Evolutionary conservation across 2,797 vertebrate species (phyloP).

Genomic region (Geotrypetes seraphini): DNA sequence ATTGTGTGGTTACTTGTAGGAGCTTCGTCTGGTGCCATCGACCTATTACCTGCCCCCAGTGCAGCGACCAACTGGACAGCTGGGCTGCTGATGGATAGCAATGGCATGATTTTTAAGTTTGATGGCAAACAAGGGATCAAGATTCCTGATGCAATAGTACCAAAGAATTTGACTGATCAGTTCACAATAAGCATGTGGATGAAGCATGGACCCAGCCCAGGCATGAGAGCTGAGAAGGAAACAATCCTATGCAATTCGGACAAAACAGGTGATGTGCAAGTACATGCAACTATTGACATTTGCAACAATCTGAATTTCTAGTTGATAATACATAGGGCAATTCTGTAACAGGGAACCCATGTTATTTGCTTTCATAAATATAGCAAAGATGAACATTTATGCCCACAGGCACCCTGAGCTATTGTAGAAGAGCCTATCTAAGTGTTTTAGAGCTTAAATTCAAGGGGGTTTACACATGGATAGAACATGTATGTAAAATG

Average conservation of each 20-base stretch:
- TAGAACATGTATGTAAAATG: too few species aligned
- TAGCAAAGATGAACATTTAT: too few species aligned
- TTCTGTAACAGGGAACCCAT: too few species aligned
- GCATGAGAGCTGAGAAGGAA: constrained; percentile 88
- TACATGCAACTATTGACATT: too few species aligned
- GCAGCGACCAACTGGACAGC: constrained; percentile 81
- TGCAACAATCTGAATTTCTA: too few species aligned
- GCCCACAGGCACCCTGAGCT: too few species aligned
- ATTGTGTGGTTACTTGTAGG: constrained; percentile 63
- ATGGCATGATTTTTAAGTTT: constrained; percentile 84
- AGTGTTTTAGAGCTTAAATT: too few species aligned
- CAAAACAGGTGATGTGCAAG: constrained; percentile 93
- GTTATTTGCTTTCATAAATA: too few species aligned
- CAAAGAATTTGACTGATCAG: constrained; percentile 90
- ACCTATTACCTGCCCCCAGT: constrained; percentile 80
- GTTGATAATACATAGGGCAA: too few species aligned
- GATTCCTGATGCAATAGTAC: constrained; percentile 83
- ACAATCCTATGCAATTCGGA: constrained; percentile 95
- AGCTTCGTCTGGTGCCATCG: constrained; percentile 85
- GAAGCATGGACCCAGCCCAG: constrained; percentile 89
- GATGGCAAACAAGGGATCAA: constrained; percentile 89
- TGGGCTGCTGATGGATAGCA: constrained; percentile 75
- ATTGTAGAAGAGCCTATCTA: too few species aligned
- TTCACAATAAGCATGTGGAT: constrained; percentile 95
- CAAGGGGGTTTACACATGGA: too few species aligned